These are phyloP conservation scores for Tuta absoluta DNA, from an alignment of 2,888 invertebrate species.

Conservation along the genomic window DNA sequence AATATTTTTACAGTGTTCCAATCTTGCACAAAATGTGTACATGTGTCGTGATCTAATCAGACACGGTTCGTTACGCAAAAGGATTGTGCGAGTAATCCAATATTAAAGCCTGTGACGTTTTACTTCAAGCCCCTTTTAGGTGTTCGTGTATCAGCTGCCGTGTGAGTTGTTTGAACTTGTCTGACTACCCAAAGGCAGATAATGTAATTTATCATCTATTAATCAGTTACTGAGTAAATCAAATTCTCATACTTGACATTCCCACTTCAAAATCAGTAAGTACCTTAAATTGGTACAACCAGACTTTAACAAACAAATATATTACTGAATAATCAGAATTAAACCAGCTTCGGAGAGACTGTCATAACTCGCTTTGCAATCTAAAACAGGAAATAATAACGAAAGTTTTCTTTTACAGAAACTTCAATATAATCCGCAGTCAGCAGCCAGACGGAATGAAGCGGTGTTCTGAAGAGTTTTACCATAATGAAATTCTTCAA, in stretches of 20 bases:
- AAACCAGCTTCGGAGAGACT: conserved; percentile 36
- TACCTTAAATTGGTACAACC: neutral
- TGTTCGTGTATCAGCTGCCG: neutral
- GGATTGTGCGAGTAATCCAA: neutral
- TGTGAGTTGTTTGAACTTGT: conserved; percentile 4
- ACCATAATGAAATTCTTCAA: conserved; percentile 78
- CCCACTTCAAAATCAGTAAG: neutral
- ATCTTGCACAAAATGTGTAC: neutral
- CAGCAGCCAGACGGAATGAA: conserved; percentile 65
- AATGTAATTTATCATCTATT: neutral
- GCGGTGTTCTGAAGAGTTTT: conserved; percentile 60
- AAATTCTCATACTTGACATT: too few species aligned
- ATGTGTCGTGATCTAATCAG: conserved; percentile 19
- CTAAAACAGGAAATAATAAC: conserved; percentile 57
- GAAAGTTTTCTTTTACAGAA: conserved; percentile 63
- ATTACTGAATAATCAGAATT: conserved; percentile 18
- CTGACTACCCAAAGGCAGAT: conserved; percentile 1
- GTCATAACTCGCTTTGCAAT: conserved; percentile 44
- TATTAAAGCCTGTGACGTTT: conserved; percentile 6
- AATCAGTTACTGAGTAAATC: neutral
- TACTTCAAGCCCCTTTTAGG: neutral
- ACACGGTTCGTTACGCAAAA: conserved; percentile 1
- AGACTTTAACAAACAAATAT: neutral
- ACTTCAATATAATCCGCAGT: conserved; percentile 64
- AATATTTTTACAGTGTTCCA: neutral